Evolutionary conservation across 2,888 invertebrate species (phyloP).

Genomic region (Parnassius apollo): DNA sequence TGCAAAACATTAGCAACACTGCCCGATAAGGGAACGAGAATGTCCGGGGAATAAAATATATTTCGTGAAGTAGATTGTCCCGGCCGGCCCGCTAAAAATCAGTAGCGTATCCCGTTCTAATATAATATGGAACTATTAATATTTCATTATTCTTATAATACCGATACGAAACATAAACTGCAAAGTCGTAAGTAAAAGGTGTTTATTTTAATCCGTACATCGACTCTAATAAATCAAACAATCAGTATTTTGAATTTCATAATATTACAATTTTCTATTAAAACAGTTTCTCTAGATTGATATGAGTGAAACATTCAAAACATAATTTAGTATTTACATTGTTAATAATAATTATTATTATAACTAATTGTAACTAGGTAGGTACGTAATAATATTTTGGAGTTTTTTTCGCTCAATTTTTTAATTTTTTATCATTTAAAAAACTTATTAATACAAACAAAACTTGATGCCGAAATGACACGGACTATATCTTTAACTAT

Average conservation of each 20-base stretch:
- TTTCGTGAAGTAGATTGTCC: not conserved
- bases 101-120: too few relatives aligned
- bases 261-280: conserved; percentile 72
- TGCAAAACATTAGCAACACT: not conserved
- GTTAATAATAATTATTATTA: conserved; percentile 46
- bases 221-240: conserved; percentile 72
- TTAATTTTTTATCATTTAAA: conserved; percentile 42
- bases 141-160: not conserved
- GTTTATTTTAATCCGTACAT: conserved; percentile 76
- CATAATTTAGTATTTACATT: conserved; percentile 75
- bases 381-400: conserved; percentile 49
- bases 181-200: conserved; percentile 55
- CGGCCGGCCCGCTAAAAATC: too few relatives aligned
- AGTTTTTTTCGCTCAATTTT: conserved; percentile 44
- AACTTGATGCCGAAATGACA: conserved; percentile 16
- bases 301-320: conserved; percentile 78
- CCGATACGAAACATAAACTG: conserved; percentile 30
- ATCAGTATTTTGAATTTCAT: conserved; percentile 60
- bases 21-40: too few relatives aligned
- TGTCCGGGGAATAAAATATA: too few relatives aligned
- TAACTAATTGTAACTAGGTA: conserved; percentile 52
- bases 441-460: conserved; percentile 46
- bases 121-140: too few relatives aligned
- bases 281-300: conserved; percentile 75
- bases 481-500: conserved; percentile 3